Conservation (phyloP, 2,797 vertebrate genomes). For the Periparus ater region DNA sequence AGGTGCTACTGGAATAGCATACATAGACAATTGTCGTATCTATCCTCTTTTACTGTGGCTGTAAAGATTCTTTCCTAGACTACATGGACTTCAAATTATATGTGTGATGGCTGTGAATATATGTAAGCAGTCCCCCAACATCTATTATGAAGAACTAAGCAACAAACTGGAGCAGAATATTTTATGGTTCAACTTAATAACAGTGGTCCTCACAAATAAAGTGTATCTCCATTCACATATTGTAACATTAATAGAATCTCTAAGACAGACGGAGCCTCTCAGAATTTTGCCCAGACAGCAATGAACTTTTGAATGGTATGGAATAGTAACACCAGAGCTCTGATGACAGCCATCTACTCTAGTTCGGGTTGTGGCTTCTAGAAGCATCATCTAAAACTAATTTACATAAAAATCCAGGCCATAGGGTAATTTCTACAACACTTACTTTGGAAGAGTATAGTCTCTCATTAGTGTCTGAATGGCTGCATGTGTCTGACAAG, state of each 20-base stretch:
- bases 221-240: background rate
- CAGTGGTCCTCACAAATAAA: background rate
- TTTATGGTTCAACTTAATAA: background rate
- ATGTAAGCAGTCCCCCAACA: accelerated
- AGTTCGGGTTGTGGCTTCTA: background rate
- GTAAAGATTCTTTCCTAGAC: background rate
- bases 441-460: background rate
- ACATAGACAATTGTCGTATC: background rate
- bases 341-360: background rate
- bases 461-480: background rate
- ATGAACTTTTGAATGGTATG: background rate
- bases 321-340: background rate
- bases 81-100: background rate
- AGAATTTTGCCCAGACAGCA: background rate
- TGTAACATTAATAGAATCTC: background rate
- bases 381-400: background rate
- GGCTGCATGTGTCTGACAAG: background rate
- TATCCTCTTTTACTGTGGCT: background rate
- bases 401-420: background rate
- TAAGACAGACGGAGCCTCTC: background rate
- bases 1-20: background rate
- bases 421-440: background rate
- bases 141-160: background rate
- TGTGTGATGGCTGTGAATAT: background rate
- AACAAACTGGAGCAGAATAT: background rate